phyloP scores from a whole-genome alignment of 2,113 vertebrate genomes.

The Paradoxurus hermaphroditus region DNA sequence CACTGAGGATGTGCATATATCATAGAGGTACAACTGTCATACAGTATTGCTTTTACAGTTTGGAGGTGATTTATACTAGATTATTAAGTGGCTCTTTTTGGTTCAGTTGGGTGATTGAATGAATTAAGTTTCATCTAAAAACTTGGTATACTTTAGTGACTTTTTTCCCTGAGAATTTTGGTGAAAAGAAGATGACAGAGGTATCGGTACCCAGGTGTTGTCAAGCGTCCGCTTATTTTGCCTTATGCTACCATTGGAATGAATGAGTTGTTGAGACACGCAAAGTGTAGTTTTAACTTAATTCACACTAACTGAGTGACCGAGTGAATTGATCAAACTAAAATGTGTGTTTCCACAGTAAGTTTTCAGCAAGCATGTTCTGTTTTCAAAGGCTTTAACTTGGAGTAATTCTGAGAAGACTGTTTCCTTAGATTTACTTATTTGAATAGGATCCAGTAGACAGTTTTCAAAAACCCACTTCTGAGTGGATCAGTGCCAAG shows the following conservation, averaged over 20 bases:
- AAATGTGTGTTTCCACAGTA: background rate
- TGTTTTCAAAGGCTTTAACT: conserved; percentile 35
- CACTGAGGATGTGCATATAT: conserved; percentile 63
- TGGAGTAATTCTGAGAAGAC: conserved; percentile 18
- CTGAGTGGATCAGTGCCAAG: conserved; percentile 23
- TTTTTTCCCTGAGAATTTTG: conserved; percentile 77
- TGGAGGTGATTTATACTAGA: conserved; percentile 78
- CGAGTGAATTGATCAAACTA: conserved; percentile 11
- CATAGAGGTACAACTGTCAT: conserved; percentile 67
- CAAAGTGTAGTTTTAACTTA: background rate
- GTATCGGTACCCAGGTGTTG: background rate
- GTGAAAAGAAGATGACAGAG: conserved; percentile 58
- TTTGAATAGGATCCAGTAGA: conserved; percentile 1
- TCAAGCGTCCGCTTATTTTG: background rate
- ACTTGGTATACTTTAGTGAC: conserved; percentile 69
- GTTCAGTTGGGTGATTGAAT: conserved; percentile 71
- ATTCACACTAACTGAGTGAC: background rate
- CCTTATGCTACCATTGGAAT: conserved; percentile 16
- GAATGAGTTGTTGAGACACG: background rate
- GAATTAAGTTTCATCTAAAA: conserved; percentile 78
- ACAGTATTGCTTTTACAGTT: conserved; percentile 63
- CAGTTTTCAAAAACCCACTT: conserved; percentile 47
- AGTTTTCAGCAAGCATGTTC: background rate
- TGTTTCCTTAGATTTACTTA: conserved; percentile 17
- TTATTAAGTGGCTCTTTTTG: conserved; percentile 70